Evolutionary conservation across 1,140 invertebrate genomes (phyloP).

Genomic region (Argopecten irradians): DNA sequence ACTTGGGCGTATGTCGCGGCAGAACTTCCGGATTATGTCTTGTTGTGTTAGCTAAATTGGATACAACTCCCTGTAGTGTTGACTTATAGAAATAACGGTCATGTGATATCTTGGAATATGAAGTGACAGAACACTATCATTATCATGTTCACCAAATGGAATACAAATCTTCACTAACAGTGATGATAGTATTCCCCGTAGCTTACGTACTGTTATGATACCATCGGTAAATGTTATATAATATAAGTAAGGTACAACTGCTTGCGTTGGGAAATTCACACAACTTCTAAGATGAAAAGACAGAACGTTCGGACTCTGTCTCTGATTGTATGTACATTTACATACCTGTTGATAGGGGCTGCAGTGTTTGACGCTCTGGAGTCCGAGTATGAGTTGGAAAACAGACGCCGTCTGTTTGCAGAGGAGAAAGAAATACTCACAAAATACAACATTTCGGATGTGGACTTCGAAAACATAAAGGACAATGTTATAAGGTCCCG

Average conservation of each 20-base stretch:
- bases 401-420: slow-evolving; percentile 87
- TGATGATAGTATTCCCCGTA: too few relatives aligned
- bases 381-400: slow-evolving; percentile 93
- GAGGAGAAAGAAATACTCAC: slow-evolving; percentile 86
- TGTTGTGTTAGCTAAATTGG: not conserved
- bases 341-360: slow-evolving; percentile 98
- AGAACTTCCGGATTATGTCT: too few relatives aligned
- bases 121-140: too few relatives aligned
- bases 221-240: too few relatives aligned
- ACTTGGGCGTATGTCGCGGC: too few relatives aligned
- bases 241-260: too few relatives aligned
- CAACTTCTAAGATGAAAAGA: slow-evolving; percentile 85
- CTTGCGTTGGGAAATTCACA: too few relatives aligned
- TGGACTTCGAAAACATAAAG: slow-evolving; percentile 92
- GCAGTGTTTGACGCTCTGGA: slow-evolving; percentile 99
- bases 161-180: too few relatives aligned
- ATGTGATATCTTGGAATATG: too few relatives aligned
- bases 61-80: not conserved
- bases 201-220: too few relatives aligned
- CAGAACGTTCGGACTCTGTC: slow-evolving; percentile 99
- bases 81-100: too few relatives aligned
- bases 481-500: slow-evolving; percentile 97
- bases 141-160: too few relatives aligned
- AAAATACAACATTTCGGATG: slow-evolving; percentile 96
- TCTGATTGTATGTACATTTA: slow-evolving; percentile 98